phyloP scores from a whole-genome alignment of 2,113 vertebrate genomes.

The Bombycilla garrulus region DNA sequence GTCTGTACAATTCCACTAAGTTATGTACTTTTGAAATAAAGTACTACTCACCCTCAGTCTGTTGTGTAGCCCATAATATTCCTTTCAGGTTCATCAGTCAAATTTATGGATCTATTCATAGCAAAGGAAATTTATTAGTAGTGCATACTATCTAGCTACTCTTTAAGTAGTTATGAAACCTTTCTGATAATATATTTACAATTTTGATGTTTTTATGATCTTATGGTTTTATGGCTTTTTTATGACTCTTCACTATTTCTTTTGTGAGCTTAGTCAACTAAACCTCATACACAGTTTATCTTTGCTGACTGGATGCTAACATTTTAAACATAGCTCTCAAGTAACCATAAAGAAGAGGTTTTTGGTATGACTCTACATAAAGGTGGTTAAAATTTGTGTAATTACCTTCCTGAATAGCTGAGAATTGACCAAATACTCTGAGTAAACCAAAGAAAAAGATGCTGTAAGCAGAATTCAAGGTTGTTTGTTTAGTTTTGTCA shows the following conservation, averaged over 20 bases:
- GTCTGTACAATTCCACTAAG: neutral
- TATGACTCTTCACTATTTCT: neutral
- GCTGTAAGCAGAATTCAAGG: neutral
- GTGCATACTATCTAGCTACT: neutral
- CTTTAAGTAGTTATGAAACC: neutral
- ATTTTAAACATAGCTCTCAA: neutral
- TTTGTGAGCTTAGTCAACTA: neutral
- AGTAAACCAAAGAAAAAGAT: neutral
- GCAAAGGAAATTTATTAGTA: neutral
- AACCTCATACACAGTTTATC: neutral
- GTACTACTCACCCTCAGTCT: neutral
- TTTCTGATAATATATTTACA: neutral
- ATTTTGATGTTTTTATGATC: neutral
- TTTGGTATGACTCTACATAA: neutral
- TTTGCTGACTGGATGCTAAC: neutral
- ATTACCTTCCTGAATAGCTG: neutral
- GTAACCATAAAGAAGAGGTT: neutral
- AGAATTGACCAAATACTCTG: neutral
- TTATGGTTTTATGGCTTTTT: neutral
- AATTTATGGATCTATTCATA: neutral
- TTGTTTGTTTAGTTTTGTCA: neutral
- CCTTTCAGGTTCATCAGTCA: neutral
- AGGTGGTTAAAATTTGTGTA: neutral
- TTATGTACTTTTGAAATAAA: neutral
- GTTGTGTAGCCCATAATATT: neutral